These are phyloP conservation scores for Eurypyga helias DNA, from an alignment of 2,113 vertebrate species.

Conservation along the genomic window DNA sequence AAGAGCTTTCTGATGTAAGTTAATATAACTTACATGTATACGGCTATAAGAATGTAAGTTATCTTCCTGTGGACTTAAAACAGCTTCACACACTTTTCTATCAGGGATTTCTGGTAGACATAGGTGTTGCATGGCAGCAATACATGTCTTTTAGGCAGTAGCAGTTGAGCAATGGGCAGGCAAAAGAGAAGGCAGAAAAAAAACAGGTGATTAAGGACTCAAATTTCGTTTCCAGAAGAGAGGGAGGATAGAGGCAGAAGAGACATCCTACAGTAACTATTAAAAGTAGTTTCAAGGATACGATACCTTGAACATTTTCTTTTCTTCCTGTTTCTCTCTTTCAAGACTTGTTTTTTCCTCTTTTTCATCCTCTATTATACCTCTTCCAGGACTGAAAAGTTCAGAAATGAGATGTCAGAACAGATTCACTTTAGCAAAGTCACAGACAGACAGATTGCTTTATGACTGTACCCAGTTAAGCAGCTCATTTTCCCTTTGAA, in stretches of 20 bases:
- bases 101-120: neutral
- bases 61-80: neutral
- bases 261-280: neutral
- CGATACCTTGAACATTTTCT: neutral
- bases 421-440: neutral
- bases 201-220: neutral
- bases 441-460: neutral
- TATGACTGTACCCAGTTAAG: neutral
- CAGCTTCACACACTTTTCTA: neutral
- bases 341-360: neutral
- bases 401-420: neutral
- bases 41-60: neutral
- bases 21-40: neutral
- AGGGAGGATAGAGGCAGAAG: neutral
- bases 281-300: neutral
- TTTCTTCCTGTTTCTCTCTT: neutral
- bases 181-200: neutral
- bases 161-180: neutral
- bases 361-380: neutral
- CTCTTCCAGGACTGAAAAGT: slow-evolving; percentile 43
- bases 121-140: neutral
- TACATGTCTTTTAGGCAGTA: neutral
- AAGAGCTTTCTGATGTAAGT: neutral
- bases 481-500: neutral
- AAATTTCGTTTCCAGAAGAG: neutral